Base-by-base conservation (phyloP, 2,797 vertebrate genomes). In the Intellagama lesueurii region DNA sequence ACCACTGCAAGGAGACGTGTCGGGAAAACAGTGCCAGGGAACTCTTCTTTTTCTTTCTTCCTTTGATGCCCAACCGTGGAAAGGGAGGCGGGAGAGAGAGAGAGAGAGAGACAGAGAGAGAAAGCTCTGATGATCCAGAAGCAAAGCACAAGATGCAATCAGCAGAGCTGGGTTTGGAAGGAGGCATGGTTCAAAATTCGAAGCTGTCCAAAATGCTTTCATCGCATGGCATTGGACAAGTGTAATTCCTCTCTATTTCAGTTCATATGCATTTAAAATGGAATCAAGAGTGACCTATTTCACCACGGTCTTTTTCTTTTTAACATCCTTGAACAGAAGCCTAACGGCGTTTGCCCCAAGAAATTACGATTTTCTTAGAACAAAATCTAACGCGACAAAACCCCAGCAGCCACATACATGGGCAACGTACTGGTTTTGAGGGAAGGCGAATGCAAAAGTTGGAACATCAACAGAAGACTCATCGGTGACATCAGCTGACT, bases 1-100 rank as follows among this genome's bases (percentile, higher is more conserved):
- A 95, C 98, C 99, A 99, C 82, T 98, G 96, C 94, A 99, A 96
- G 83, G 97, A 94, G 80, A 98, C 92, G 88, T 97, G 96, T 83
- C 94, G 97, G 7, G 96, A 92, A 90, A 99, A 99, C 26, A 99
- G 96, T 85, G 96, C 91, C 97, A 97, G 93, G 22, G 60, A 52
- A 4, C 83, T 96, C 96, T 86, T 96, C 96, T 14, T 73, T 69
- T 94, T 94, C 96, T 95, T 97, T 83, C 95, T 96, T 85, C 96
- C 97, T 97, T 14, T 92, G 79, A 94, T 91, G 89, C 88, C 89
- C 72, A 82, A 89, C 1, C 44, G 16, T 12, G 7, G 91, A 91
- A 0, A 0, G 82, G 5, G 52, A 11, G 52, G 52, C 7, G 0
- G 22, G 64, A 0, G 75, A 11, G 1, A 22, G 35, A 5, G 40